phyloP scores from a whole-genome alignment of 92 coral and sea anemone species.

The Heliopora coerulea region DNA sequence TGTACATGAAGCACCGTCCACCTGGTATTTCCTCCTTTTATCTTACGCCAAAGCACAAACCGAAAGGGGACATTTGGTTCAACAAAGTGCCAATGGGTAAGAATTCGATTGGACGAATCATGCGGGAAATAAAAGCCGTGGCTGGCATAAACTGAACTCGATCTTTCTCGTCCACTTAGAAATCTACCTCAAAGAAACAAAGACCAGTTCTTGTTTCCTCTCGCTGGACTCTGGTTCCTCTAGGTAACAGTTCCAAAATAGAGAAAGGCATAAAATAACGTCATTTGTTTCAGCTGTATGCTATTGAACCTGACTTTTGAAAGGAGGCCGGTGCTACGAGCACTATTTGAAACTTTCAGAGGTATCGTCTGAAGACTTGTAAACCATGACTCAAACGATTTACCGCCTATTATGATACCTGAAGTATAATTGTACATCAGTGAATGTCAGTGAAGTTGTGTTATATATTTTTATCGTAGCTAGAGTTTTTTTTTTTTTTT shows the following conservation, averaged over 20 bases:
- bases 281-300: no score
- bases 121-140: conserved; percentile 98
- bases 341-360: no score
- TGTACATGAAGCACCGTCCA: conserved; percentile 92
- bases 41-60: conserved; percentile 99
- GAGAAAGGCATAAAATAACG: no score
- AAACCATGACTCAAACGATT: neutral
- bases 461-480: neutral
- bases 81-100: conserved; percentile 99
- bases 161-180: neutral
- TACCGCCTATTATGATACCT: neutral
- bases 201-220: conserved; percentile 1
- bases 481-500: neutral
- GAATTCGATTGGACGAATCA: conserved; percentile 95
- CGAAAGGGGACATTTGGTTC: conserved; percentile 99
- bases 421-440: neutral
- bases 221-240: neutral
- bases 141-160: conserved; percentile 71
- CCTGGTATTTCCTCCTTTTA: conserved; percentile 99
- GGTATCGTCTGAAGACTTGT: no score
- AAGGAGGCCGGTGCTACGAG: no score
- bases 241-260: neutral
- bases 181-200: neutral
- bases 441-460: neutral
- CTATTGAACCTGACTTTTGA: no score